phyloP scores from a whole-genome alignment of 2,113 vertebrate species.

The Urocolius indicus region DNA sequence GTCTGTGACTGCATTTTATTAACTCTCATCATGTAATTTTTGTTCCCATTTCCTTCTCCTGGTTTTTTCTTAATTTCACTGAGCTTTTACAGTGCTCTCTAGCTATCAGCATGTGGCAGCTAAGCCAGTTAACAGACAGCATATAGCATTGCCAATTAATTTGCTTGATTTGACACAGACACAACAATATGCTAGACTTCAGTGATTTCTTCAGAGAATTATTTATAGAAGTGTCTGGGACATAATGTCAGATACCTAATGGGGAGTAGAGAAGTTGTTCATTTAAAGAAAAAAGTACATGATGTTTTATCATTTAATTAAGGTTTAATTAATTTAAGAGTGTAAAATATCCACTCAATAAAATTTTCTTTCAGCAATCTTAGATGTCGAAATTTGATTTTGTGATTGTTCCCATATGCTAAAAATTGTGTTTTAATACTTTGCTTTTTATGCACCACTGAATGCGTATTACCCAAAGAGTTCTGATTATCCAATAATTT shows the following conservation, averaged over 20 bases:
- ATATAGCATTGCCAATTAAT: conserved; percentile 38
- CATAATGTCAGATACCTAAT: conserved; percentile 5
- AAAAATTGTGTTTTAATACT: background rate
- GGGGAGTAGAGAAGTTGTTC: background rate
- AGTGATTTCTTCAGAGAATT: conserved; percentile 23
- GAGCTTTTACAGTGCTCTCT: conserved; percentile 1
- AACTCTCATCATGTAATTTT: background rate
- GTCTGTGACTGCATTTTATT: background rate
- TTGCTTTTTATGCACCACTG: background rate
- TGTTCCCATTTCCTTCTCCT: conserved; percentile 1
- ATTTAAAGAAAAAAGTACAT: background rate
- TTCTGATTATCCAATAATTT: background rate
- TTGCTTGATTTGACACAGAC: conserved; percentile 15
- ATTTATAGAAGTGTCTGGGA: conserved; percentile 27
- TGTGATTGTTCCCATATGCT: background rate
- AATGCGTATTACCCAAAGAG: background rate
- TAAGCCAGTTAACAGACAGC: background rate
- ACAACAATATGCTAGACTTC: conserved; percentile 9
- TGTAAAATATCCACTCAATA: background rate
- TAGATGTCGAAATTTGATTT: background rate
- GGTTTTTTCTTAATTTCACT: background rate
- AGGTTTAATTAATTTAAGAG: background rate
- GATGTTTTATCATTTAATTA: background rate
- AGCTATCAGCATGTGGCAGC: background rate
- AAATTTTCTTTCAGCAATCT: background rate